These are phyloP conservation scores for Drosophila cyrtoloma DNA, from an alignment of 2,888 invertebrate species.

Conservation along the genomic window DNA sequence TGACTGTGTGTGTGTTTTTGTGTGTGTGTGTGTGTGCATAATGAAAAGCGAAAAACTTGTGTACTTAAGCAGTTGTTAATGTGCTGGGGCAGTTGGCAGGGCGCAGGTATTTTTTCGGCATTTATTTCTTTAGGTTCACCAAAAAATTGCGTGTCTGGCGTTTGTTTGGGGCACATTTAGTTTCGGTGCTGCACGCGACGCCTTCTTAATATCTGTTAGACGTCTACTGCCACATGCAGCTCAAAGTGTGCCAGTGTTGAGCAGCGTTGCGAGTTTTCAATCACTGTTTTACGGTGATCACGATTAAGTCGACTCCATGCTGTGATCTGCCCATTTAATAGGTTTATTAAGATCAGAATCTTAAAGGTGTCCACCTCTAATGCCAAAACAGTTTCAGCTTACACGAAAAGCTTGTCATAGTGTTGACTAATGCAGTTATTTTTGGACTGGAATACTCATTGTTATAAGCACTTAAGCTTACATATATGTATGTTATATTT, in stretches of 20 bases:
- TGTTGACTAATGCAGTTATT: neutral
- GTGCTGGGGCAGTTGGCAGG: constrained; percentile 43
- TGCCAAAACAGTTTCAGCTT: fast-evolving
- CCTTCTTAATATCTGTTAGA: constrained; percentile 61
- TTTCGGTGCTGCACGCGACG: constrained; percentile 66
- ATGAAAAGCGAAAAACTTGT: constrained; percentile 61
- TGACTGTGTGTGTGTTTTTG: neutral
- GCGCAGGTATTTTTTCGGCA: neutral
- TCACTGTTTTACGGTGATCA: neutral
- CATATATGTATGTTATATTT: neutral
- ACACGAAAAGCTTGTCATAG: neutral
- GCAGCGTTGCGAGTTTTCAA: neutral
- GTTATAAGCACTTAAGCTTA: neutral
- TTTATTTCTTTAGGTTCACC: constrained; percentile 25
- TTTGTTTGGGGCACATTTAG: constrained; percentile 57
- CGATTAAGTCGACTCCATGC: neutral
- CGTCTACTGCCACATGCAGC: constrained; percentile 29
- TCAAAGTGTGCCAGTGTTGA: constrained; percentile 31
- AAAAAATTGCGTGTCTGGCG: constrained; percentile 67
- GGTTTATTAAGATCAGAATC: neutral
- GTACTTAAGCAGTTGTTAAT: constrained; percentile 78
- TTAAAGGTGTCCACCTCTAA: neutral
- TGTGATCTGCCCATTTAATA: neutral
- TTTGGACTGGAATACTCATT: neutral
- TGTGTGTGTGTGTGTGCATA: constrained; percentile 10